A percentile compares a stretch with the other conserved stretches of the same genome.
Conservation (phyloP, 2,888 invertebrate species). For the Loripinus fragilis region DNA sequence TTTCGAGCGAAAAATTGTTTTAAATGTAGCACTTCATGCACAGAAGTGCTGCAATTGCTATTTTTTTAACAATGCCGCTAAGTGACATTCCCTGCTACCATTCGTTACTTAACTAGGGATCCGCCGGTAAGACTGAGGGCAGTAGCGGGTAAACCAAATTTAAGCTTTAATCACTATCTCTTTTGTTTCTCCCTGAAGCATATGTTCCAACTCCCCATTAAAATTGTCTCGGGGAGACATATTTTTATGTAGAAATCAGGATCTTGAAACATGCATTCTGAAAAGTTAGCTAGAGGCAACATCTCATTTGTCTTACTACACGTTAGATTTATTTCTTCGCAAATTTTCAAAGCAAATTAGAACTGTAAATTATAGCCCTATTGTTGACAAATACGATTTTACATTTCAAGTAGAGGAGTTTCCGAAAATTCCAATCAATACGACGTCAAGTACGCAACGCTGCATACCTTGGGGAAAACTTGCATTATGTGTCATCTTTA, state of each 20-base stretch:
- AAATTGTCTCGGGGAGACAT: too few relatives aligned
- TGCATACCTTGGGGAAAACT: constrained; percentile 15
- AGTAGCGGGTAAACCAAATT: too few relatives aligned
- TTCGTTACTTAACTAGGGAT: not conserved
- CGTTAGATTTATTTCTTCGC: not conserved
- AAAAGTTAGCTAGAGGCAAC: too few relatives aligned
- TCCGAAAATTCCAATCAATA: constrained; percentile 17
- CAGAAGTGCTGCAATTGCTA: not conserved
- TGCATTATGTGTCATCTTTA: constrained; percentile 15
- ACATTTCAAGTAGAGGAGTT: constrained; percentile 17
- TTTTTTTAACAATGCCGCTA: not conserved
- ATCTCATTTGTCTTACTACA: constrained; percentile 13
- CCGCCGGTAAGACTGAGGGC: too few relatives aligned
- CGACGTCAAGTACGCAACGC: constrained; percentile 9
- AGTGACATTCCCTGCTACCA: not conserved
- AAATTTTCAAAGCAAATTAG: constrained; percentile 20
- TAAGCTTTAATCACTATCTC: too few relatives aligned
- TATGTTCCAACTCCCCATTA: too few relatives aligned
- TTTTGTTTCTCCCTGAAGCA: too few relatives aligned
- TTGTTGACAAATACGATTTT: constrained; percentile 17
- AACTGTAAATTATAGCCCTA: constrained; percentile 18
- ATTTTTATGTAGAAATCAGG: too few relatives aligned
- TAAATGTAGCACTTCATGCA: constrained; percentile 12
- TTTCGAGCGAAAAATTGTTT: not conserved
- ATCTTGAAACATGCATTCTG: too few relatives aligned